These are phyloP conservation scores for Podocnemis expansa DNA, from an alignment of 2,113 vertebrate genomes.

Conservation along the genomic window DNA sequence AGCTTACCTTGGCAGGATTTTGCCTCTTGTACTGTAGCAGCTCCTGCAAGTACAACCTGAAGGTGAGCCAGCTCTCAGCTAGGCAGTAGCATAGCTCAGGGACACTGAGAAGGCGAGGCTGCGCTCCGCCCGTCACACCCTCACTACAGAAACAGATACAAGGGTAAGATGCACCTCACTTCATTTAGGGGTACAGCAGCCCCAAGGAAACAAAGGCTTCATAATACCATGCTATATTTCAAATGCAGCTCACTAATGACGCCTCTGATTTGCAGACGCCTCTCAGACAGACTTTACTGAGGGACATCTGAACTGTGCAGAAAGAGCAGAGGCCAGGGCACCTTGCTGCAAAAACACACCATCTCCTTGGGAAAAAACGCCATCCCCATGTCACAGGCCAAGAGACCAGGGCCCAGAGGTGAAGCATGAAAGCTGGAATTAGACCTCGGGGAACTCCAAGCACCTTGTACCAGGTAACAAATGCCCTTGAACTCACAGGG, in stretches of 20 bases:
- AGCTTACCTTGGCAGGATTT: conserved; percentile 92
- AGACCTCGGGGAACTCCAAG: background rate
- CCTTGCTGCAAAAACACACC: background rate
- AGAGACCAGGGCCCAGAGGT: background rate
- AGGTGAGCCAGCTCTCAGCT: conserved; percentile 96
- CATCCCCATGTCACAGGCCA: background rate
- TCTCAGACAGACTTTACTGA: background rate
- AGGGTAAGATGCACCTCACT: conserved; percentile 43
- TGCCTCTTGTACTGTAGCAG: conserved; percentile 94
- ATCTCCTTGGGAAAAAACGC: background rate
- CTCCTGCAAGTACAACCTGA: conserved; percentile 92
- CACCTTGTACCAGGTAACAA: background rate
- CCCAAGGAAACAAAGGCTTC: background rate
- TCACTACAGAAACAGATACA: conserved; percentile 83
- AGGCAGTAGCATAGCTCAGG: conserved; percentile 95
- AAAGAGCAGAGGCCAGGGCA: background rate
- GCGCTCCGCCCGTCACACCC: conserved; percentile 78
- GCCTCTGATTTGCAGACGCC: background rate
- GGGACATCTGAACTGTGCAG: conserved; percentile 12
- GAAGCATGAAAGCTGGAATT: background rate
- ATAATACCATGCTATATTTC: background rate
- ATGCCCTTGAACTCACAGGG: background rate
- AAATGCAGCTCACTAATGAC: background rate
- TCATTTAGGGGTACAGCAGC: background rate
- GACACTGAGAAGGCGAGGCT: conserved; percentile 91